Percentiles rank a stretch among this genome's conserved stretches.
phyloP scores from a whole-genome alignment of 2,888 invertebrate species.

The Machimus atricapillus region DNA sequence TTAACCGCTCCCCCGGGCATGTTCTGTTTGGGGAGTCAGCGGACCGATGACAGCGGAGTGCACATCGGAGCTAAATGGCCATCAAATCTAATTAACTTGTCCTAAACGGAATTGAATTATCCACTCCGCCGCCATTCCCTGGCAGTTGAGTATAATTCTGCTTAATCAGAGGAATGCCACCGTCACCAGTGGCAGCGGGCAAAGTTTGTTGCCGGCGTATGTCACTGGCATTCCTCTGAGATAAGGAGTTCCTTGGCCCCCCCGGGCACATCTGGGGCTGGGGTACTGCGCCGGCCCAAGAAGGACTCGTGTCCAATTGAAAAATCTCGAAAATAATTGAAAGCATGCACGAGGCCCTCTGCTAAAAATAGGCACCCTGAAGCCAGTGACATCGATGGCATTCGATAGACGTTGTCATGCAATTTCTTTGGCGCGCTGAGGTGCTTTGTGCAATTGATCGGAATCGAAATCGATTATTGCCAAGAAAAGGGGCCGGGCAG shows the following conservation, averaged over 20 bases:
- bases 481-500: not conserved
- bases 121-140: not conserved
- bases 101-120: conserved; percentile 33
- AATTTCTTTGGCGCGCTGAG: not conserved
- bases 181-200: not conserved
- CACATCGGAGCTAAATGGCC: conserved; percentile 2
- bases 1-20: not conserved
- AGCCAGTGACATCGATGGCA: not conserved
- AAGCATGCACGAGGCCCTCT: not conserved
- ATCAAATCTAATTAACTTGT: conserved; percentile 30
- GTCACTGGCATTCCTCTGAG: not conserved
- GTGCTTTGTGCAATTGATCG: not conserved
- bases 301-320: not conserved
- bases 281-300: not conserved
- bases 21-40: not conserved
- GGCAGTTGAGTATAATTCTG: not conserved
- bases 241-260: not conserved
- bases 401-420: not conserved
- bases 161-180: conserved; percentile 6
- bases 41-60: not conserved
- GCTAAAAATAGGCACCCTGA: not conserved
- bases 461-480: not conserved
- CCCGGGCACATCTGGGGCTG: not conserved
- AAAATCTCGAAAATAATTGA: not conserved
- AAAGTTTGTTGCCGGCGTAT: not conserved